Conservation (phyloP, 2,113 vertebrate species). For the Pachycephala philippinensis region DNA sequence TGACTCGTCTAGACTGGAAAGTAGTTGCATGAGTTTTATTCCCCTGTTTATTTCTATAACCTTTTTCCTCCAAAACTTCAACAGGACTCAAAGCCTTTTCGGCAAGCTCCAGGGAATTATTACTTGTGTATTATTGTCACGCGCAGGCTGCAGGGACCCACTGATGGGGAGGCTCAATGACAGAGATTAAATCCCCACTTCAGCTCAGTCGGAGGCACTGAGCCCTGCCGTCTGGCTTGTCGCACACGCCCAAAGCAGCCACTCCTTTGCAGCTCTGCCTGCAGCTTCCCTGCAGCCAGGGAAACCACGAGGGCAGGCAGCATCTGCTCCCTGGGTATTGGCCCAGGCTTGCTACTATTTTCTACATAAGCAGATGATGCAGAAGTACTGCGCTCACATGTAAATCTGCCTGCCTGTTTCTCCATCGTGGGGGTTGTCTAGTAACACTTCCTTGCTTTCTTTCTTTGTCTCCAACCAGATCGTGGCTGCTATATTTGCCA, state of each 20-base stretch:
- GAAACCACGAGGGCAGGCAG: background rate
- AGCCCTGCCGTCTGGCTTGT: background rate
- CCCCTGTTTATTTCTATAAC: background rate
- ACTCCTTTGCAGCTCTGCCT: background rate
- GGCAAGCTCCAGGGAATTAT: background rate
- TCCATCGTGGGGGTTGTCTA: background rate
- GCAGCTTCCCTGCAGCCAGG: background rate
- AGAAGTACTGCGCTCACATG: background rate
- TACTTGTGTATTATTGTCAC: background rate
- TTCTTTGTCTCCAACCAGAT: conserved; percentile 77
- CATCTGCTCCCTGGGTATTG: accelerated
- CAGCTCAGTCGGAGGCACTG: accelerated
- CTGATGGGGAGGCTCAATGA: background rate
- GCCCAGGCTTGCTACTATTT: background rate
- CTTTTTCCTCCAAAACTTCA: background rate
- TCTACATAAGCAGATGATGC: background rate
- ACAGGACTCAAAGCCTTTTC: background rate
- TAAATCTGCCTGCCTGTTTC: background rate
- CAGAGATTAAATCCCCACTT: background rate
- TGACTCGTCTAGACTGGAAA: background rate
- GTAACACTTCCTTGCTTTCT: background rate
- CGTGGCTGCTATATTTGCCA: conserved; percentile 95
- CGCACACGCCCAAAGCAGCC: accelerated
- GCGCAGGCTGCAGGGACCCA: background rate
- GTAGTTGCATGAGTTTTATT: background rate